Evolutionary conservation across 1,140 invertebrate species (phyloP).

Genomic region (Glomeris maerens): DNA sequence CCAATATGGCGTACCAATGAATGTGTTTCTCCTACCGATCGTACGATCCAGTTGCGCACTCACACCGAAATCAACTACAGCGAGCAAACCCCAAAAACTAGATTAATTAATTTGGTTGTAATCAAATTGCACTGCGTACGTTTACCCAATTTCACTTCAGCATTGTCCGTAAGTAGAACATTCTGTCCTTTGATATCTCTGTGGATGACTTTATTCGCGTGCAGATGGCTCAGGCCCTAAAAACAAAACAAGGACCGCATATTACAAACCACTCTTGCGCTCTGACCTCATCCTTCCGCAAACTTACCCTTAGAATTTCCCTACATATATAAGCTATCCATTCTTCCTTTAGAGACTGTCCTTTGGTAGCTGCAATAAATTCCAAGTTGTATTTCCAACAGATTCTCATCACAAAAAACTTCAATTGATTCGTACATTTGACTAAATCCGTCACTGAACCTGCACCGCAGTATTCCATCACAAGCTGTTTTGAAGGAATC

Average conservation of each 20-base stretch:
- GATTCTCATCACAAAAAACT: neutral
- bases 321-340: slow-evolving; percentile 99
- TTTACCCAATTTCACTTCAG: slow-evolving; percentile 90
- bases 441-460: slow-evolving; percentile 98
- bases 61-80: slow-evolving; percentile 95
- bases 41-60: slow-evolving; percentile 97
- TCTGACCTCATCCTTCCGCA: too few relatives aligned
- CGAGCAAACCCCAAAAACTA: too few relatives aligned
- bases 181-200: slow-evolving; percentile 99
- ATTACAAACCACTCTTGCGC: neutral
- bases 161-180: slow-evolving; percentile 96
- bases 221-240: slow-evolving; percentile 88
- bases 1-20: slow-evolving; percentile 95
- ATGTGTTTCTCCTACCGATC: slow-evolving; percentile 95
- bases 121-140: too few relatives aligned
- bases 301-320: slow-evolving; percentile 60
- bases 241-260: slow-evolving; percentile 9
- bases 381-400: neutral
- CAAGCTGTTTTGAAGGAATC: slow-evolving; percentile 45
- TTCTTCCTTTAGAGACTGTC: slow-evolving; percentile 94
- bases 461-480: slow-evolving; percentile 99
- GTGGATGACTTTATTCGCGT: slow-evolving; percentile 98
- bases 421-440: slow-evolving; percentile 48
- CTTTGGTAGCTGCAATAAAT: slow-evolving; percentile 61
- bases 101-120: too few relatives aligned